Base-by-base conservation (phyloP, 2,113 vertebrate genomes). In the Campylomormyrus numenius region DNA sequence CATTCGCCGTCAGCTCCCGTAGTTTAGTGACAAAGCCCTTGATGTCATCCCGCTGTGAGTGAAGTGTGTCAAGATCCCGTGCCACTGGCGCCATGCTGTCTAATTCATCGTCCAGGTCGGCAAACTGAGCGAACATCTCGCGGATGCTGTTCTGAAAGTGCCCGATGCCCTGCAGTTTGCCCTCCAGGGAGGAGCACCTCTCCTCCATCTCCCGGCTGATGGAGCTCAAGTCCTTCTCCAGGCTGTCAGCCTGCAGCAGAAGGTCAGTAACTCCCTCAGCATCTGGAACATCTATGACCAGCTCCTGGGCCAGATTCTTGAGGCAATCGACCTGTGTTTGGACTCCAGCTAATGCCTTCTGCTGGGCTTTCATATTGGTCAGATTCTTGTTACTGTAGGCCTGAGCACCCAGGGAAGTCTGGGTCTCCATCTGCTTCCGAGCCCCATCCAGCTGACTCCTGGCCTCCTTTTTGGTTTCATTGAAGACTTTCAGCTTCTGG, bases 121-220 rank as follows among this genome's bases (percentile, higher is more conserved):
- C 96, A 94, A 99, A 99, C 89, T 96, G 95, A 88, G 96, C 94
- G 93, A 98, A 99, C 98, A 99, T 98, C 93, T 99, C 98, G 39
- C 98, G 96, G 92, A 99, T 98, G 93, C 93, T 97, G 93, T 98
- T 97, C 94, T 99, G 98, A 93, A 99, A 99, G 94, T 98, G 97
- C 0, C 98, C 97, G 0, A 99, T 99, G 89, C 98, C 98, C 90
- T 99, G 98, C 87, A 99, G 96, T 94, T 98, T 99, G 58, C 96
- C 95, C 92, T 99, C 98, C 91, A 99, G 91, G 89, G 95, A 96
- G 0, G 95, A 96, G 91, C 98, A 99, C 13, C 94, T 96, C 0
- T 98, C 96, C 56, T 97, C 97, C 50, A 98, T 93, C 45, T 97
- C 96, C 90, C 94, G 95, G 88, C 94, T 97, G 39, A 99, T 92